phyloP scores from a whole-genome alignment of 1,140 invertebrate species.

The Magallana gigas region DNA sequence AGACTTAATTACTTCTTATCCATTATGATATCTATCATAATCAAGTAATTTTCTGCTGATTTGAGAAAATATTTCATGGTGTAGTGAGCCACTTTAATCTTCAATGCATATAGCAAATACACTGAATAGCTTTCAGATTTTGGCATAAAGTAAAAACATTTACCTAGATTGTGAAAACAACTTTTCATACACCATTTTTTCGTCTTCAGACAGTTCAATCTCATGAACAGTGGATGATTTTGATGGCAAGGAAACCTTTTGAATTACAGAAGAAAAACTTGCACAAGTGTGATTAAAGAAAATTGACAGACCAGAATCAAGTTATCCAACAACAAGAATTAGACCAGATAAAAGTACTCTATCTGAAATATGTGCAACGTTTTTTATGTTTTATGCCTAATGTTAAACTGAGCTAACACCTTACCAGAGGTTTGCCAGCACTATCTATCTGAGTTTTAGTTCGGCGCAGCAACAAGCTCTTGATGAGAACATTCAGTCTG shows the following conservation, averaged over 20 bases:
- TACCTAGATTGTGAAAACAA: constrained; percentile 76
- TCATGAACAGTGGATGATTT: constrained; percentile 81
- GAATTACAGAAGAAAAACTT: neutral
- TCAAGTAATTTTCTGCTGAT: too few species aligned
- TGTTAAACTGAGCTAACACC: neutral
- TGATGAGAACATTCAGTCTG: constrained; percentile 88
- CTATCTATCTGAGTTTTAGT: constrained; percentile 88
- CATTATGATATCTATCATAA: too few species aligned
- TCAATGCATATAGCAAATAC: neutral
- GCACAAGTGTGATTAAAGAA: too few species aligned
- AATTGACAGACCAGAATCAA: too few species aligned
- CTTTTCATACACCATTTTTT: constrained; percentile 86
- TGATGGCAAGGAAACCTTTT: constrained; percentile 83
- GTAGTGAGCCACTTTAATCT: too few species aligned
- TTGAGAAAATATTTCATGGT: too few species aligned
- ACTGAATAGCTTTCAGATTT: neutral
- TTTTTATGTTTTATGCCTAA: too few species aligned
- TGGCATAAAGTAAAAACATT: neutral
- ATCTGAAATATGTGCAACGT: too few species aligned
- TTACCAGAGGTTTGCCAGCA: constrained; percentile 74
- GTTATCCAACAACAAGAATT: too few species aligned
- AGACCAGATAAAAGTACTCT: too few species aligned
- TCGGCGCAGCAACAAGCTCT: constrained; percentile 89
- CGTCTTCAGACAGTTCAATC: constrained; percentile 83
- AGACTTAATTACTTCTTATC: too few species aligned